Percentiles rank a stretch among this genome's conserved stretches.
phyloP scores from a whole-genome alignment of 2,797 vertebrate genomes.

The Helarctos malayanus region DNA sequence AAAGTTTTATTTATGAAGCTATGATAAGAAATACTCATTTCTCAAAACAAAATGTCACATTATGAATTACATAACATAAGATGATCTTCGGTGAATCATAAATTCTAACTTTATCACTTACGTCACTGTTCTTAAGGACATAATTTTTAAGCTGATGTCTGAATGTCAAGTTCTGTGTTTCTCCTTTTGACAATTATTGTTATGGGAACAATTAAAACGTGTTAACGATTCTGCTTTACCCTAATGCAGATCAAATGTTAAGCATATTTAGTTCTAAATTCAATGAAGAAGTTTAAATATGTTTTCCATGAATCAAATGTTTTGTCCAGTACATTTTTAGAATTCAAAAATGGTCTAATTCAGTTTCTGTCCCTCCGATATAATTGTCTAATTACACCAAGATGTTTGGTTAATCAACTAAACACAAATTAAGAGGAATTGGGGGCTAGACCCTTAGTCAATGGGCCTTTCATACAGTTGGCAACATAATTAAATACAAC shows the following conservation, averaged over 20 bases:
- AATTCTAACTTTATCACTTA: constrained; percentile 76
- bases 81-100: constrained; percentile 71
- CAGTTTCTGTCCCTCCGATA: not conserved
- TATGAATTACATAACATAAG: constrained; percentile 70
- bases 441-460: not conserved
- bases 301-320: constrained; percentile 34
- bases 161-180: constrained; percentile 58
- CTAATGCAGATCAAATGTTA: not conserved
- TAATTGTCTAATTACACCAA: constrained; percentile 53
- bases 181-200: not conserved
- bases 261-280: constrained; percentile 44
- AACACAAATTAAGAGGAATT: constrained; percentile 12
- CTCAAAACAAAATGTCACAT: constrained; percentile 61
- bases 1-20: constrained; percentile 63
- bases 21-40: constrained; percentile 54
- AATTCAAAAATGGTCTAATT: constrained; percentile 46
- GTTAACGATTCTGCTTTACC: not conserved
- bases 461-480: not conserved
- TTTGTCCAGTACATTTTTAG: not conserved
- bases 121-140: constrained; percentile 48
- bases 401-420: constrained; percentile 56
- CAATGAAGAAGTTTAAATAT: not conserved
- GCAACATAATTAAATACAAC: not conserved
- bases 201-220: not conserved
- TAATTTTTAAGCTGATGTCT: constrained; percentile 61